Evolutionary conservation across 1,140 invertebrate species (phyloP).

Genomic region (Callitettix versicolor): DNA sequence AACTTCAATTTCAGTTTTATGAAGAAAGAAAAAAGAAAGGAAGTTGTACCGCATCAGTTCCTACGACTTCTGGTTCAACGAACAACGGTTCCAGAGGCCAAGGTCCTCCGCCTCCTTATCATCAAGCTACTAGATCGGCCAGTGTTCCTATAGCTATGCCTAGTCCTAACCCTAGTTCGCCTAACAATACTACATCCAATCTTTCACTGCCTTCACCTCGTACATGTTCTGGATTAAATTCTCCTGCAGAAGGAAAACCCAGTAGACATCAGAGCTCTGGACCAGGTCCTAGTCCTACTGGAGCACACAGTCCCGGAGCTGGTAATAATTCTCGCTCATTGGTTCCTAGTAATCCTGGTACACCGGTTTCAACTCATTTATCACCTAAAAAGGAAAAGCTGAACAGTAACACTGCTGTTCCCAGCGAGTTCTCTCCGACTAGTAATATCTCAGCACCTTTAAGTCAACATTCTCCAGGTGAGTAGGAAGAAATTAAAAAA

Average conservation of each 20-base stretch:
- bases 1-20: constrained; percentile 74
- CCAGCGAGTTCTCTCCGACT: constrained; percentile 28
- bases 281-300: constrained; percentile 51
- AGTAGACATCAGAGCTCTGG: constrained; percentile 32
- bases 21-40: constrained; percentile 49
- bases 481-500: no score
- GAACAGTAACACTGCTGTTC: constrained; percentile 31
- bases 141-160: constrained; percentile 71
- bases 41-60: constrained; percentile 33
- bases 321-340: constrained; percentile 25
- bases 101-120: constrained; percentile 79
- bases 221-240: constrained; percentile 56
- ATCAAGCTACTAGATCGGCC: constrained; percentile 67
- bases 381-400: constrained; percentile 29
- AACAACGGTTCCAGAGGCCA: constrained; percentile 35
- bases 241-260: constrained; percentile 45
- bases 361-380: constrained; percentile 45
- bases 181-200: constrained; percentile 57
- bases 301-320: constrained; percentile 32
- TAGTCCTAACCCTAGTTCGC: constrained; percentile 57
- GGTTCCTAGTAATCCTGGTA: constrained; percentile 60
- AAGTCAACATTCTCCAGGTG: constrained; percentile 37
- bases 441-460: constrained; percentile 32
- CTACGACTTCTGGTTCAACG: background rate
- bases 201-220: constrained; percentile 58